Conservation (phyloP, 2,113 vertebrate genomes). For the Rhinoptilus africanus region DNA sequence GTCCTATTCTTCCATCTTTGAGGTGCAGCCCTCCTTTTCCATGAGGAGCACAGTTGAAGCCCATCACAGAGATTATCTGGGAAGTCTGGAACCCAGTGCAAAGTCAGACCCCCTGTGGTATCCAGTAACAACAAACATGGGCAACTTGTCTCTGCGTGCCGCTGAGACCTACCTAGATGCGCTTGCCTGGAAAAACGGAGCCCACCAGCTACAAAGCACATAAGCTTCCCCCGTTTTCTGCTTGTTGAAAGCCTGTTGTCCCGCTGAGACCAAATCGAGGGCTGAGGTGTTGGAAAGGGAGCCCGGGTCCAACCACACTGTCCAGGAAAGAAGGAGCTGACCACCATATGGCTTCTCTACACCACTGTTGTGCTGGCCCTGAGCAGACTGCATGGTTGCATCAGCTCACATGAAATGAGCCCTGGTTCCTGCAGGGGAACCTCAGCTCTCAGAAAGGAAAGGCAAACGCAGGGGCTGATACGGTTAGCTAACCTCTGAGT, state of each 20-base stretch:
- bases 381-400: background rate
- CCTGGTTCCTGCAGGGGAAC: background rate
- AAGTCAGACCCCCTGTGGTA: background rate
- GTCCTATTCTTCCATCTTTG: background rate
- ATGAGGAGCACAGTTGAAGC: fast-evolving
- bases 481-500: conserved; percentile 48
- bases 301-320: background rate
- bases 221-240: background rate
- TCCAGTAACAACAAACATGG: background rate
- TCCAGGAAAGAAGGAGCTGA: background rate
- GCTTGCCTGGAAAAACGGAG: background rate
- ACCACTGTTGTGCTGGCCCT: fast-evolving
- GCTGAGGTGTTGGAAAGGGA: background rate
- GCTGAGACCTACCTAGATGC: background rate
- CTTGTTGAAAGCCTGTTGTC: background rate
- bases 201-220: background rate
- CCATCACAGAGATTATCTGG: background rate
- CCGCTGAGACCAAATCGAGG: background rate
- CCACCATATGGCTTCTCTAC: background rate
- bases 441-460: background rate
- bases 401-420: conserved; percentile 17
- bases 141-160: background rate
- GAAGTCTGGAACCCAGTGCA: fast-evolving
- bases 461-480: background rate
- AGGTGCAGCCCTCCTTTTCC: background rate